Base-by-base conservation (phyloP, 2,888 invertebrate species). In the Emmelina monodactyla region DNA sequence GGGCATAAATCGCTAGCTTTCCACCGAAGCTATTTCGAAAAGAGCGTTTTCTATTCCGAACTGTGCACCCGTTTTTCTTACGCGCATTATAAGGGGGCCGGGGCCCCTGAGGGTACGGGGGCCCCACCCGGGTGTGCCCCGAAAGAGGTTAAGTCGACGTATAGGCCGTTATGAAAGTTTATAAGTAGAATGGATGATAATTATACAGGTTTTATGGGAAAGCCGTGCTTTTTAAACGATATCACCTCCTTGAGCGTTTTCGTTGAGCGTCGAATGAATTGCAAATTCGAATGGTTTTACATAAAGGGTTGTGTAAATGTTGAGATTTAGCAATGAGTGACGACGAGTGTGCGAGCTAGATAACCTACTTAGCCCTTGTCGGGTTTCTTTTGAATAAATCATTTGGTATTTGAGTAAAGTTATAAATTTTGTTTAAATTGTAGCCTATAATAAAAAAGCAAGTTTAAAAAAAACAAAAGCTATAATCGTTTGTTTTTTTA, bases 141-240 rank as follows among this genome's bases (percentile, higher is more conserved):
- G 53, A 75, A 75, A 75, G 70, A 71, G 75, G 70, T 72, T 76
- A 70, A 75, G 70, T 66, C 79, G 78, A 79, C 76, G 73, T 79
- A 79, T 79, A 75, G 76, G 72, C 73, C 76, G 68, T 79, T 79
- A 72, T 71, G 70, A 76, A 78, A 79, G 71, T 79, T 78, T 79
- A 76, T 78, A 79, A 79, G 79, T 75, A 71, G 67, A 76, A 78
- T 67, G 70, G 76, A 79, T 78, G 78, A 75, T 79, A 79, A 79
- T 79, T 78, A 78, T 72, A 68, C 61, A 62, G 57, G 66, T 50
- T 71, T 68, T 70, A 75, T 67, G 69, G 69, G 63, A 58, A 60
- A 57, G 59, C 68, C 67, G 71, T 72, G 76, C 65, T 66, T 67
- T 68, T 67, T 66, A 61, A 66, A 56, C 58, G 68, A 59, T 69